Percentiles rank a stretch among this genome's conserved stretches.
These are phyloP conservation scores for Spatula versicolor DNA, from an alignment of 2,797 vertebrate species.

Conservation along the genomic window DNA sequence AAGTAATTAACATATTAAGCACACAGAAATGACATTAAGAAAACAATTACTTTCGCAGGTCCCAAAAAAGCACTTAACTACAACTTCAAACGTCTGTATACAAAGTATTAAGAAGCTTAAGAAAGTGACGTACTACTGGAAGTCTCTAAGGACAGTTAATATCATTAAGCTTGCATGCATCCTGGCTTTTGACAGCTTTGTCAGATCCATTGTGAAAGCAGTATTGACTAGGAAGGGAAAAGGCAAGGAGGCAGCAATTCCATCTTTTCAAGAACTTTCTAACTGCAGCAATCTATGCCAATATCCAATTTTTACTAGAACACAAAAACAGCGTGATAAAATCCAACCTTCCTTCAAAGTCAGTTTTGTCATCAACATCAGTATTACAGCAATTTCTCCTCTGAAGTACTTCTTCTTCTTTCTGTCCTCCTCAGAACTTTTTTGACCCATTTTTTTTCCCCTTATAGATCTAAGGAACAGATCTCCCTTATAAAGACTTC, in stretches of 20 bases:
- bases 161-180: neutral
- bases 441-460: neutral
- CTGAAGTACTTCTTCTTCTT: neutral
- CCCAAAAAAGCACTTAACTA: neutral
- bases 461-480: neutral
- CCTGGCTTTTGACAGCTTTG: neutral
- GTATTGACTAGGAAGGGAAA: neutral
- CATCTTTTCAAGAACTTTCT: neutral
- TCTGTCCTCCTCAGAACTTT: neutral
- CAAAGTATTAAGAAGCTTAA: slow-evolving; percentile 27
- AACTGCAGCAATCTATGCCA: neutral
- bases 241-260: neutral
- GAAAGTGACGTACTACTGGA: neutral
- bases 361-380: neutral
- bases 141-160: neutral
- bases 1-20: neutral
- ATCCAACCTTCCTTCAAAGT: neutral
- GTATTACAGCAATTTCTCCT: neutral
- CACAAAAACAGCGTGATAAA: neutral
- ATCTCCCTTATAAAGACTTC: neutral
- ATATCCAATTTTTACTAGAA: neutral
- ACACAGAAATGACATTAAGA: neutral
- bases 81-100: slow-evolving; percentile 26
- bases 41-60: neutral
- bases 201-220: neutral